These are phyloP conservation scores for Siphonodentalium dalli DNA, from an alignment of 2,888 invertebrate genomes.

Conservation along the genomic window DNA sequence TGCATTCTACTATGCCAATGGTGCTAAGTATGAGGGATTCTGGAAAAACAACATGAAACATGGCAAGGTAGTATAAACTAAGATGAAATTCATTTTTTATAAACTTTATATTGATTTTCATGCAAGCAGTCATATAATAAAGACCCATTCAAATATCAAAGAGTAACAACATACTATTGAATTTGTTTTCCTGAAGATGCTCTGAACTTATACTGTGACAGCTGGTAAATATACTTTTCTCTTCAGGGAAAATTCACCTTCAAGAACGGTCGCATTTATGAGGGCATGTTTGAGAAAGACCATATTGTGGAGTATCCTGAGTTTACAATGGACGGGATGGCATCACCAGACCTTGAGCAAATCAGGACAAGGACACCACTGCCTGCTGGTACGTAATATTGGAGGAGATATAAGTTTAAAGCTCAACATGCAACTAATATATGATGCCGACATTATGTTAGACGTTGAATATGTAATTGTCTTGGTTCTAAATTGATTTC, in stretches of 20 bases:
- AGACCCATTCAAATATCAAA: background rate
- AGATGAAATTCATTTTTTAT: too few relatives aligned
- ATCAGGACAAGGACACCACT: constrained; percentile 62
- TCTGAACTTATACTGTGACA: too few relatives aligned
- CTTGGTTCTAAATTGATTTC: too few relatives aligned
- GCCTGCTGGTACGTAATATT: constrained; percentile 49
- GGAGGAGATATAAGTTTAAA: too few relatives aligned
- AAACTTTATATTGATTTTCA: background rate
- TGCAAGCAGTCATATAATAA: background rate
- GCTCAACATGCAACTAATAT: too few relatives aligned
- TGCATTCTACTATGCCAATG: constrained; percentile 65
- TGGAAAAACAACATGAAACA: constrained; percentile 65
- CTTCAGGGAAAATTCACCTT: constrained; percentile 64
- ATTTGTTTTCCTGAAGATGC: background rate
- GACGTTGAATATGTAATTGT: too few relatives aligned
- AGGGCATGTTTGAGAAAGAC: constrained; percentile 64
- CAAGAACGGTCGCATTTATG: constrained; percentile 65
- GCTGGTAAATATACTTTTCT: too few relatives aligned
- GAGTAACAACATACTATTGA: background rate
- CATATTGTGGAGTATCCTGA: constrained; percentile 63
- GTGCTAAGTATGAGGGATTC: constrained; percentile 62
- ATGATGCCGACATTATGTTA: too few relatives aligned
- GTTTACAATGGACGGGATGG: constrained; percentile 57
- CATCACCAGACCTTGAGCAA: constrained; percentile 56
- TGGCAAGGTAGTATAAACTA: constrained; percentile 56